Percentiles rank a stretch among this genome's conserved stretches.
These are phyloP conservation scores for Thunnus albacares DNA, from an alignment of 2,797 vertebrate genomes.

Conservation along the genomic window DNA sequence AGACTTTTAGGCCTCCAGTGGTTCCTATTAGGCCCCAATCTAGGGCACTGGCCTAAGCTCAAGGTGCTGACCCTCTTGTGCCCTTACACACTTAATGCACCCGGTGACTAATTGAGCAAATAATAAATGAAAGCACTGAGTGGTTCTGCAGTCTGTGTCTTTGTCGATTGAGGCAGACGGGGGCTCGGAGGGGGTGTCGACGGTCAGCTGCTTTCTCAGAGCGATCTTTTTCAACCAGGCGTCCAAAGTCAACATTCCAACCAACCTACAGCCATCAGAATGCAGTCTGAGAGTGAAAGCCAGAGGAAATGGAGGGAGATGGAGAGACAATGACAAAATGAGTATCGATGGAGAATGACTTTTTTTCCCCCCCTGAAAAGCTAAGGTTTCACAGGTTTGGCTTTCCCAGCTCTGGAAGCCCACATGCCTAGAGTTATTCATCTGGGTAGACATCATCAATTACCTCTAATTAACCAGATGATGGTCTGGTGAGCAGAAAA, in stretches of 20 bases:
- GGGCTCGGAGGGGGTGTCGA: constrained; percentile 45
- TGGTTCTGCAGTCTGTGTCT: constrained; percentile 39
- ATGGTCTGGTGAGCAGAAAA: constrained; percentile 87
- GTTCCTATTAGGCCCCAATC: constrained; percentile 30
- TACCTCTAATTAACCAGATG: constrained; percentile 85
- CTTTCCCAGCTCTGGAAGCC: constrained; percentile 47
- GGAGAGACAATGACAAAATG: constrained; percentile 55
- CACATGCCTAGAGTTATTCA: constrained; percentile 69
- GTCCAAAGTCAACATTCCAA: constrained; percentile 86
- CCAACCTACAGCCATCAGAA: constrained; percentile 58
- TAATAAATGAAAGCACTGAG: constrained; percentile 67
- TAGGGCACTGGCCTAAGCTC: constrained; percentile 31
- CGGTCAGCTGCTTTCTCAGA: constrained; percentile 78
- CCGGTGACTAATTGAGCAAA: constrained; percentile 65
- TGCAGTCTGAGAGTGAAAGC: constrained; percentile 37
- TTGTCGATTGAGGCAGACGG: constrained; percentile 39
- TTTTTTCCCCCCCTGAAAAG: constrained; percentile 25
- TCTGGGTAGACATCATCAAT: constrained; percentile 80
- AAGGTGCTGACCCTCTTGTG: constrained; percentile 54
- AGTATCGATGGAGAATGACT: constrained; percentile 20
- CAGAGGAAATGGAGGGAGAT: constrained; percentile 60
- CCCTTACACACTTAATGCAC: constrained; percentile 45
- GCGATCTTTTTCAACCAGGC: constrained; percentile 75
- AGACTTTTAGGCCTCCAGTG: constrained; percentile 27
- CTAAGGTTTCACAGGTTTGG: constrained; percentile 76